Conservation (phyloP, 2,888 invertebrate genomes). For the Machimus atricapillus region DNA sequence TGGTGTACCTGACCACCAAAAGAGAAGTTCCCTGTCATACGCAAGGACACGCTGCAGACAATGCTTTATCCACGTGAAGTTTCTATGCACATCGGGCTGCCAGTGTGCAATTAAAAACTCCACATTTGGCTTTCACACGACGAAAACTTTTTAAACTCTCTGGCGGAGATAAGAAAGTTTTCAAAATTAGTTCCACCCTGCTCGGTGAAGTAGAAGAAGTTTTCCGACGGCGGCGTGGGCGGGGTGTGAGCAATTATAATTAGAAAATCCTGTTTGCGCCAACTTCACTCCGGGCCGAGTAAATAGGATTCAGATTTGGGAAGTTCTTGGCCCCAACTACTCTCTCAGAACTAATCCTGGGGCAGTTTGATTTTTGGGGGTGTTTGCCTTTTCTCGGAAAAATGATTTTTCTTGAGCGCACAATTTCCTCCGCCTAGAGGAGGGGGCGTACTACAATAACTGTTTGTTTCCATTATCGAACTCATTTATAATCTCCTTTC, state of each 20-base stretch:
- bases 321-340: background rate
- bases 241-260: constrained; percentile 11
- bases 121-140: constrained; percentile 15
- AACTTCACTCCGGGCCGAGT: background rate
- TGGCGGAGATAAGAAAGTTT: constrained; percentile 8
- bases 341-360: background rate
- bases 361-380: background rate
- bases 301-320: background rate
- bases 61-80: background rate
- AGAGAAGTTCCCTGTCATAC: background rate
- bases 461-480: constrained; percentile 36
- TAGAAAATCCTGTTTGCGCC: background rate
- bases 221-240: background rate
- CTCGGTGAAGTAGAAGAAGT: background rate
- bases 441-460: background rate
- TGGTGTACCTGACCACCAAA: background rate
- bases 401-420: background rate
- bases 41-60: background rate
- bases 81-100: background rate
- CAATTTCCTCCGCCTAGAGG: background rate
- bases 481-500: constrained; percentile 42
- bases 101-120: constrained; percentile 5
- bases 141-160: constrained; percentile 13
- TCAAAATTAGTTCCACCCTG: background rate
- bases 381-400: background rate